phyloP scores from a whole-genome alignment of 1,140 invertebrate genomes.

The Teleogryllus occipitalis region DNA sequence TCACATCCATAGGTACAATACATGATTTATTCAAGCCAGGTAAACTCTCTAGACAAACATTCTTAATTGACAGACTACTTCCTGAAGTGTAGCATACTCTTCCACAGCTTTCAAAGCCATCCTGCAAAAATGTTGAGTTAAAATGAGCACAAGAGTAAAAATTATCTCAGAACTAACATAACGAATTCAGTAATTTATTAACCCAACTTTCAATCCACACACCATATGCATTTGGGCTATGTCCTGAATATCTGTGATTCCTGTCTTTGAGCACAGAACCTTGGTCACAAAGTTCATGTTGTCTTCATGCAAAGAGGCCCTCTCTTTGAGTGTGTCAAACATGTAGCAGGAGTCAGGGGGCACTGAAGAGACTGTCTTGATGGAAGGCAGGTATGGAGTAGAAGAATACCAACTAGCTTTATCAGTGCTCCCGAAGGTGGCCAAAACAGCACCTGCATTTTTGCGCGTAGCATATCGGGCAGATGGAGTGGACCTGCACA shows the following conservation, averaged over 20 bases:
- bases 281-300: background rate
- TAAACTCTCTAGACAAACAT: background rate
- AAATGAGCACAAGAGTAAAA: no score
- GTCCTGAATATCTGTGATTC: background rate
- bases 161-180: no score
- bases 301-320: conserved; percentile 27
- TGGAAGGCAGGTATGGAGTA: background rate
- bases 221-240: no score
- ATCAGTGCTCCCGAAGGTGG: conserved; percentile 36
- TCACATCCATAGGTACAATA: background rate
- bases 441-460: conserved; percentile 46
- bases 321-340: conserved; percentile 46
- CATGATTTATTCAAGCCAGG: conserved; percentile 19
- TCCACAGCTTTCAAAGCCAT: conserved; percentile 36
- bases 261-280: background rate
- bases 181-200: no score
- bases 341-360: conserved; percentile 30
- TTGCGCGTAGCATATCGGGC: conserved; percentile 44
- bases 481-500: conserved; percentile 29
- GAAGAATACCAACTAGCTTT: conserved; percentile 22
- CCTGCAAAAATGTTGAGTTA: background rate
- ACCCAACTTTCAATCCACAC: no score
- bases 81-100: conserved; percentile 62
- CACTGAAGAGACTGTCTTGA: conserved; percentile 12
- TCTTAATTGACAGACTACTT: conserved; percentile 53